Percentiles rank a stretch among this genome's conserved stretches.
These are phyloP conservation scores for Drosophila sordidula DNA, from an alignment of 2,888 invertebrate genomes.

Conservation along the genomic window DNA sequence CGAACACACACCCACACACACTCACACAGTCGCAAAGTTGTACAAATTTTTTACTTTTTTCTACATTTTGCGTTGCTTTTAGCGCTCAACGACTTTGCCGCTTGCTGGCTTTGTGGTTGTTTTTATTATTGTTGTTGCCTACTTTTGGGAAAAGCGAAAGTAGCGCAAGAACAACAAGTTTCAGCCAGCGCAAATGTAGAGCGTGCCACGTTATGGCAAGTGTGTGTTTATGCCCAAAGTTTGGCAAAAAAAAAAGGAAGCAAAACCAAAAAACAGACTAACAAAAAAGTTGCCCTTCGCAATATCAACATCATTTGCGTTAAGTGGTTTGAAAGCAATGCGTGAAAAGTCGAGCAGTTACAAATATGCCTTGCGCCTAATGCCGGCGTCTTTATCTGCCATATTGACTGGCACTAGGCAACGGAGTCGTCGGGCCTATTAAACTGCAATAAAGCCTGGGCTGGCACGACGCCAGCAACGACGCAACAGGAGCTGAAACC, in stretches of 20 bases:
- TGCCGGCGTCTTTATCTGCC: slow-evolving; percentile 54
- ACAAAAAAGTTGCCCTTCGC: slow-evolving; percentile 58
- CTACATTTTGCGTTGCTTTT: slow-evolving; percentile 70
- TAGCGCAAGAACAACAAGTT: slow-evolving; percentile 70
- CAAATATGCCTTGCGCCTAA: slow-evolving; percentile 56
- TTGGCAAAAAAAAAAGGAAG: slow-evolving; percentile 27
- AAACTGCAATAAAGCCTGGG: slow-evolving; percentile 66
- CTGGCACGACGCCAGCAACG: slow-evolving; percentile 49
- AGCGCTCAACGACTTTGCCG: slow-evolving; percentile 75
- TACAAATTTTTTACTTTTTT: slow-evolving; percentile 54
- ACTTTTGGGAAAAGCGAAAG: slow-evolving; percentile 60
- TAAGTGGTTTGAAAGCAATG: slow-evolving; percentile 73
- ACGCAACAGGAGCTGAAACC: slow-evolving; percentile 40
- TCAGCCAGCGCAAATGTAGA: slow-evolving; percentile 38
- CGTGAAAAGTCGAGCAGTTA: slow-evolving; percentile 67
- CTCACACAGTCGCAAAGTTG: slow-evolving; percentile 57
- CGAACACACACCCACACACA: slow-evolving; percentile 42
- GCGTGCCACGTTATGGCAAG: slow-evolving; percentile 60
- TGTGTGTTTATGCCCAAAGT: slow-evolving; percentile 70
- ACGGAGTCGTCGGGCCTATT: slow-evolving; percentile 58
- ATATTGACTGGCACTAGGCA: slow-evolving; percentile 30
- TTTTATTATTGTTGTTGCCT: slow-evolving; percentile 58
- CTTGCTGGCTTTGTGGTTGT: slow-evolving; percentile 45
- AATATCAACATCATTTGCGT: slow-evolving; percentile 79
- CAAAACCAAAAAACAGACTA: slow-evolving; percentile 17